phyloP scores from a whole-genome alignment of 35 echinoderm and acorn worm species.

The Stichopus chloronotus region DNA sequence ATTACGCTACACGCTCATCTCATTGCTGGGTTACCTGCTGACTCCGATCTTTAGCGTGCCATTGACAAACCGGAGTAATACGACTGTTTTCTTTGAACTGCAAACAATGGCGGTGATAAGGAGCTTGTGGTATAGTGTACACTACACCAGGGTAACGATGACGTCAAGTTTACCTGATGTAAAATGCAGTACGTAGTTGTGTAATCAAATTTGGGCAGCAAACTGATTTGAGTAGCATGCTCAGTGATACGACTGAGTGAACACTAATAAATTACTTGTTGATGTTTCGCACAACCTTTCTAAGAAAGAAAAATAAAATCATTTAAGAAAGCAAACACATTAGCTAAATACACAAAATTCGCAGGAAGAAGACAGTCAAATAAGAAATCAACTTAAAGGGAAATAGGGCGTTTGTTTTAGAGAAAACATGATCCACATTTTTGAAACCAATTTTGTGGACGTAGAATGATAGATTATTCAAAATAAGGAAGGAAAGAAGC shows the following conservation, averaged over 20 bases:
- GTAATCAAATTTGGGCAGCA: not conserved
- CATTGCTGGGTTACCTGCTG: not conserved
- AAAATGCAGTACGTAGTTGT: not conserved
- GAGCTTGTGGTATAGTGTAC: constrained; percentile 14
- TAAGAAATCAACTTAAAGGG: too few species aligned
- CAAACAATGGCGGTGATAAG: constrained; percentile 46
- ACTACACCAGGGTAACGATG: constrained; percentile 56
- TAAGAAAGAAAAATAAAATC: not conserved
- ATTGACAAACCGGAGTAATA: not conserved
- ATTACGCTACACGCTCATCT: not conserved
- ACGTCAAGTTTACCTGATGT: constrained; percentile 26
- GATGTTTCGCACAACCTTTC: not conserved
- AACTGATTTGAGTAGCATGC: not conserved
- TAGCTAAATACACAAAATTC: not conserved
- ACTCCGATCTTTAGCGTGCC: not conserved
- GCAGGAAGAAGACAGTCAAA: too few species aligned
- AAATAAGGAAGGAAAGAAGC: too few species aligned
- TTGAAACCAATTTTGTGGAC: too few species aligned
- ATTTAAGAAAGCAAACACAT: not conserved
- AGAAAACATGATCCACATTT: too few species aligned
- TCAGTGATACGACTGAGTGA: not conserved
- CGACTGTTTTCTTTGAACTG: constrained; percentile 48
- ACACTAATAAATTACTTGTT: not conserved
- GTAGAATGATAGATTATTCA: too few species aligned
- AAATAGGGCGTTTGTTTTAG: too few species aligned